Base-by-base conservation (phyloP, 2,113 vertebrate species). In the Nesoenas mayeri region DNA sequence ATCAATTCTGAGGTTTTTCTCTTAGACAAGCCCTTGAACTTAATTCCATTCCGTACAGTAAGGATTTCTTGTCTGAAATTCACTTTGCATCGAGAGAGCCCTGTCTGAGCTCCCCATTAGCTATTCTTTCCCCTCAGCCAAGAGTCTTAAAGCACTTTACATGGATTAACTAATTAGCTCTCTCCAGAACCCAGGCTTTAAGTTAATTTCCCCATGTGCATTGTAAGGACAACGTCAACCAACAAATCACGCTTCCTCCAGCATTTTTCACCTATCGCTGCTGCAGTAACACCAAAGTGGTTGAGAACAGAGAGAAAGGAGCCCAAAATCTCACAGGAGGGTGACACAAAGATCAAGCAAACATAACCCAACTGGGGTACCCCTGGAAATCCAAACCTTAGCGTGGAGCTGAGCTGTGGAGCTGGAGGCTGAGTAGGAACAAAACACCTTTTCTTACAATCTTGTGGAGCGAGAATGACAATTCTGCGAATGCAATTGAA, bases 141-240 rank as follows among this genome's bases (percentile, higher is more conserved):
- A 91, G 95, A 94, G 88, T 38, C 95, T 96, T 96, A 95, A 94
- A 93, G 95, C 93, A 96, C 93, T 97, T 96, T 95, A 93, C 92
- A 95, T 82, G 95, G 96, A 95, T 96, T 96, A 97, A 94, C 93
- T 97, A 97, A 97, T 96, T 96, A 97, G 95, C 86, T 94, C 96
- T 95, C 77, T 84, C 89, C 94, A 87, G 87, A 96, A 96, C 93
- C 95, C 88, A 38, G 86, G 92, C 95, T 94, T 75, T 79, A 90
- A 97, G 95, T 78, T 96, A 92, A 96, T 96, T 92, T 93, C 78
- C 91, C 86, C 36, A 1, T 10, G 83, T 87, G 95, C 77, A 69
- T 86, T 91, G 40, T 29, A 69, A 84, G 88, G 85, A 84, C 9
- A 44, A 22, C 10, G 15, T 31, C 58, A 26, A 58, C 1, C 48